Evolutionary conservation across 2,888 invertebrate genomes (phyloP).

Genomic region (Crematogaster levior): DNA sequence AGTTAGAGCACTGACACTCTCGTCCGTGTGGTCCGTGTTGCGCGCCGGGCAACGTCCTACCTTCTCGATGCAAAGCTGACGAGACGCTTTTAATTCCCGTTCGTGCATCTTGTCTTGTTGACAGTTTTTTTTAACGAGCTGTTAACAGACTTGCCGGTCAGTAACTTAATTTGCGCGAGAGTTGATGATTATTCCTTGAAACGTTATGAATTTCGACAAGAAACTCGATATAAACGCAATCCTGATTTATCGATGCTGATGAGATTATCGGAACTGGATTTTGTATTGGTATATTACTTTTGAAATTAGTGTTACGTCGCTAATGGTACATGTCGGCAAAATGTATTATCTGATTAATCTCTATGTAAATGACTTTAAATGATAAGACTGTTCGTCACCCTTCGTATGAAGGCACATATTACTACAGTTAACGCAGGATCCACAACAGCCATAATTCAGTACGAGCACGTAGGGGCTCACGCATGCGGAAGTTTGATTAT

Average conservation of each 20-base stretch:
- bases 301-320: conserved; percentile 4
- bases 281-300: background rate
- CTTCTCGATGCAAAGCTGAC: conserved; percentile 59
- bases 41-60: conserved; percentile 45
- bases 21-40: conserved; percentile 61
- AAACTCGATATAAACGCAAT: background rate
- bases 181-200: background rate
- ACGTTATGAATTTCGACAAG: conserved; percentile 12
- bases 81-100: conserved; percentile 61
- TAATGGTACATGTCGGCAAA: background rate
- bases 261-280: conserved; percentile 14
- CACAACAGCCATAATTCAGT: conserved; percentile 32
- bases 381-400: conserved; percentile 13
- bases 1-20: conserved; percentile 57
- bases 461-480: conserved; percentile 36
- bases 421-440: background rate
- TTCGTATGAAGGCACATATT: conserved; percentile 23
- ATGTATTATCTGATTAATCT: conserved; percentile 32
- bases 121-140: conserved; percentile 70
- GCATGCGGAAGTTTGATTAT: conserved; percentile 67
- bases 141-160: conserved; percentile 59
- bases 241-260: conserved; percentile 17
- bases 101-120: conserved; percentile 65
- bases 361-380: conserved; percentile 40
- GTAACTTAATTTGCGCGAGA: conserved; percentile 26